phyloP scores from a whole-genome alignment of 2,113 vertebrate genomes.

The Suncus etruscus region DNA sequence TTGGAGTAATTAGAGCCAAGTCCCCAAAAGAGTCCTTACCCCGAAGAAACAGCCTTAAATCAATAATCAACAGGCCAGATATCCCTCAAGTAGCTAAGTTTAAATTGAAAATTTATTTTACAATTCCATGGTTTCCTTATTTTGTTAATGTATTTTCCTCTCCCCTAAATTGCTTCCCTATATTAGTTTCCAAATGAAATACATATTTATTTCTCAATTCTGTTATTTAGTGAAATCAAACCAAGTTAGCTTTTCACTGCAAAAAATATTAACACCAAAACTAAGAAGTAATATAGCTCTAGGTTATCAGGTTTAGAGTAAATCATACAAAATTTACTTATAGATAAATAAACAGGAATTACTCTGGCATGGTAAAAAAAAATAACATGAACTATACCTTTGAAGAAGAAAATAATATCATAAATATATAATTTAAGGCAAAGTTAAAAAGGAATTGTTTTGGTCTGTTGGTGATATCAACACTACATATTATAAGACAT shows the following conservation, averaged over 20 bases:
- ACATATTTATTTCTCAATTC: neutral
- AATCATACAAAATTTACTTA: neutral
- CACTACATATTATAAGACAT: neutral
- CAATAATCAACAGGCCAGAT: neutral
- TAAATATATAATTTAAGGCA: neutral
- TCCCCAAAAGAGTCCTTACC: neutral
- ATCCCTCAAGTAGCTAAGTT: neutral
- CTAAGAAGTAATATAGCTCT: neutral
- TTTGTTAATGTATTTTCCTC: neutral
- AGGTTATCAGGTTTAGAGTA: neutral
- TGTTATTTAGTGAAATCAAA: neutral
- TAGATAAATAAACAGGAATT: neutral
- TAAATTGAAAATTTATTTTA: neutral
- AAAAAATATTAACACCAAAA: neutral
- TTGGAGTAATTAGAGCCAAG: neutral
- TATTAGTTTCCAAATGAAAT: conserved; percentile 26
- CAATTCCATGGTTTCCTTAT: neutral
- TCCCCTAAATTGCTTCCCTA: neutral
- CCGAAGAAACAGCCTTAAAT: neutral
- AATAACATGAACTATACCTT: neutral
- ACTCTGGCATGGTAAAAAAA: neutral
- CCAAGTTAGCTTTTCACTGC: neutral
- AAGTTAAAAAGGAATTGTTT: conserved; percentile 24
- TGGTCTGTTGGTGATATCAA: neutral
- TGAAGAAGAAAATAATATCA: conserved; percentile 24